phyloP scores from a whole-genome alignment of 1,140 invertebrate species.

The Pseudomyrmex pallidus region DNA sequence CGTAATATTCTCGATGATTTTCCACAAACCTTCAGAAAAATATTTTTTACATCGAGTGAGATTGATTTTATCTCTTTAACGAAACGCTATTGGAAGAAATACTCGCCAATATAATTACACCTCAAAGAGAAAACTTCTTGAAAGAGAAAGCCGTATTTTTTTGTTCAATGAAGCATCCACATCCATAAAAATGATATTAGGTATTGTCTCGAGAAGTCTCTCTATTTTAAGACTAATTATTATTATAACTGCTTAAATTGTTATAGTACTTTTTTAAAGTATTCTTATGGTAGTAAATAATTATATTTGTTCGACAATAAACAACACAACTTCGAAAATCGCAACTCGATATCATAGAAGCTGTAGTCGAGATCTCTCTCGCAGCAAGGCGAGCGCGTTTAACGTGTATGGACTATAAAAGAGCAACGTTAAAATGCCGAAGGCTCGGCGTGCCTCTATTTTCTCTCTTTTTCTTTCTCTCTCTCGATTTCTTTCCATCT shows the following conservation, averaged over 20 bases:
- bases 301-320: background rate
- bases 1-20: background rate
- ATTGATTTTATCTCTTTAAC: background rate
- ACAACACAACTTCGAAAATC: background rate
- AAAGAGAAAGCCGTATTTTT: conserved; percentile 34
- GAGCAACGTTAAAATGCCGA: conserved; percentile 54
- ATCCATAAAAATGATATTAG: conserved; percentile 24
- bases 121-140: conserved; percentile 32
- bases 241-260: too few relatives aligned
- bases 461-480: background rate
- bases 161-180: conserved; percentile 1
- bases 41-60: background rate
- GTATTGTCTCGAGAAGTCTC: background rate
- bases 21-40: background rate
- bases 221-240: background rate
- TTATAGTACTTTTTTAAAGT: too few relatives aligned
- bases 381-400: conserved; percentile 26
- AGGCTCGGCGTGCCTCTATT: conserved; percentile 21
- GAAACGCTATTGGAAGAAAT: background rate
- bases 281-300: too few relatives aligned
- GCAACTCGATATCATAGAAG: background rate
- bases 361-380: conserved; percentile 42
- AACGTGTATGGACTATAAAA: conserved; percentile 49
- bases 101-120: conserved; percentile 5
- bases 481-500: background rate